These are phyloP conservation scores for Luffia ferchaultella DNA, from an alignment of 2,888 invertebrate genomes.

Conservation along the genomic window DNA sequence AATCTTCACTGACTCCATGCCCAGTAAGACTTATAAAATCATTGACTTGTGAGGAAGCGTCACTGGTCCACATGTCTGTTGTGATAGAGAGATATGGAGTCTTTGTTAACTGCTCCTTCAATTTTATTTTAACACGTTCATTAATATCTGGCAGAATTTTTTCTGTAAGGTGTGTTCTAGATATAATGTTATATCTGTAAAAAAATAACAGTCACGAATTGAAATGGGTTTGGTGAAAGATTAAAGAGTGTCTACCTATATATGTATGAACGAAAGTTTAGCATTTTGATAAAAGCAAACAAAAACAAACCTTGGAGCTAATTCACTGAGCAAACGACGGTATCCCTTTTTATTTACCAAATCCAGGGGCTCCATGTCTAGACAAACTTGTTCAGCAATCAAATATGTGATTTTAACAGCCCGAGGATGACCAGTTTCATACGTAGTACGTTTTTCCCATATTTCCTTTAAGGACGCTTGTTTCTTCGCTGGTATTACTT, in stretches of 20 bases:
- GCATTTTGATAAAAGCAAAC: too few relatives aligned
- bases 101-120: conserved; percentile 12
- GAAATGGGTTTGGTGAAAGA: too few relatives aligned
- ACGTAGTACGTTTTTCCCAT: conserved; percentile 13
- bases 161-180: conserved; percentile 14
- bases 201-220: too few relatives aligned
- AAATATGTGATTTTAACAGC: conserved; percentile 17
- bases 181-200: conserved; percentile 12
- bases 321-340: conserved; percentile 12
- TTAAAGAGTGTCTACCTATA: too few relatives aligned
- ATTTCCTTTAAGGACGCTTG: conserved; percentile 13
- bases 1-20: conserved; percentile 45
- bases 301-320: conserved; percentile 16
- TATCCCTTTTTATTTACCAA: conserved; percentile 18
- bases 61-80: conserved; percentile 17
- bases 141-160: conserved; percentile 13
- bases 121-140: conserved; percentile 15
- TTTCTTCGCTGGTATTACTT: conserved; percentile 13
- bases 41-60: conserved; percentile 15
- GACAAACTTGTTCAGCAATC: conserved; percentile 18
- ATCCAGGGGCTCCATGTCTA: conserved; percentile 19
- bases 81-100: conserved; percentile 13
- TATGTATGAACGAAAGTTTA: too few relatives aligned
- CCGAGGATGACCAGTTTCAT: conserved; percentile 17
- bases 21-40: conserved; percentile 29